phyloP scores from a whole-genome alignment of 2,797 vertebrate species.

The Eulemur rubriventer region DNA sequence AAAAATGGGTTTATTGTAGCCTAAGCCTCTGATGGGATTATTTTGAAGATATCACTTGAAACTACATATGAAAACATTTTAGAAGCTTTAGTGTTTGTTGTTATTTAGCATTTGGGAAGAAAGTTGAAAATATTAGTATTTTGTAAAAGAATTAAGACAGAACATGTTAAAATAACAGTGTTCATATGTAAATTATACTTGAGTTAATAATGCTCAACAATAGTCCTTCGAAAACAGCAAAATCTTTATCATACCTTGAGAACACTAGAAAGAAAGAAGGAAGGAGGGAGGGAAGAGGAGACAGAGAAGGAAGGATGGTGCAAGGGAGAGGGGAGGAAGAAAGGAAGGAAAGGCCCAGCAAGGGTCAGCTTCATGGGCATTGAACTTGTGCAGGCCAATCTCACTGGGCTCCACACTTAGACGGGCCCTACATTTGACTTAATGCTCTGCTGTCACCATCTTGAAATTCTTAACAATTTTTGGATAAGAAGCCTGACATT shows the following conservation, averaged over 20 bases:
- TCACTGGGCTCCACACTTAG: not conserved
- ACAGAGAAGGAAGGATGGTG: rapidly evolving
- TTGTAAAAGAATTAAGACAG: constrained; percentile 9
- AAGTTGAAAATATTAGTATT: not conserved
- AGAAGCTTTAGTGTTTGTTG: not conserved
- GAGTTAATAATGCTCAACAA: not conserved
- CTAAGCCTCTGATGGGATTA: not conserved
- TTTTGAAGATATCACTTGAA: constrained; percentile 26
- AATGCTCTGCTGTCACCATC: not conserved
- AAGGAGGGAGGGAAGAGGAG: rapidly evolving
- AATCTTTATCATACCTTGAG: not conserved
- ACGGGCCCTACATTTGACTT: not conserved
- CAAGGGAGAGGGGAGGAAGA: rapidly evolving
- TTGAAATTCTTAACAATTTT: constrained; percentile 29
- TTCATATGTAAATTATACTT: not conserved
- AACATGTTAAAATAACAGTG: not conserved
- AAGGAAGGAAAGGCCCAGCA: not conserved
- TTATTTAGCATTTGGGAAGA: not conserved
- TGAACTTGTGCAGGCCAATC: rapidly evolving
- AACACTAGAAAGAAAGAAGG: not conserved
- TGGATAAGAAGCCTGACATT: not conserved
- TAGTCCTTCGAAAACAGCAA: not conserved
- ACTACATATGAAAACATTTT: constrained; percentile 15
- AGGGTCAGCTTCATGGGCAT: not conserved
- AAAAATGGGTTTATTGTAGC: constrained; percentile 18